These are phyloP conservation scores for Heliconius congener DNA, from an alignment of 1,140 invertebrate genomes.

Conservation along the genomic window DNA sequence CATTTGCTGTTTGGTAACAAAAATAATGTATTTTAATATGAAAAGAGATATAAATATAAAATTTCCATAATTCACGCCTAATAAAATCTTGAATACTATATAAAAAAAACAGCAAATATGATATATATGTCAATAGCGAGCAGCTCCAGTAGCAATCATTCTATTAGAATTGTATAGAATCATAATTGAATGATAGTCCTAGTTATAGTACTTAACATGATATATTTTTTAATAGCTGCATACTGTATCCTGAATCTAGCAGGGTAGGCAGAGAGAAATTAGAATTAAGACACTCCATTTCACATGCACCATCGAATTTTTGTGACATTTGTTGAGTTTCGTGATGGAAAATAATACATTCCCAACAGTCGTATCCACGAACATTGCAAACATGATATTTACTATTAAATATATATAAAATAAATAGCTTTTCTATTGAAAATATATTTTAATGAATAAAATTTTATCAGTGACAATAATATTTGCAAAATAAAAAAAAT, in stretches of 20 bases:
- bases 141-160: slow-evolving; percentile 9
- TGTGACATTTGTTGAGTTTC: too few species aligned
- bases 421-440: too few species aligned
- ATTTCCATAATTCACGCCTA: neutral
- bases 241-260: too few species aligned
- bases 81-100: neutral
- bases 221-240: neutral
- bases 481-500: neutral
- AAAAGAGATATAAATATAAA: neutral
- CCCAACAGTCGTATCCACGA: too few species aligned
- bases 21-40: neutral
- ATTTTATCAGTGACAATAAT: too few species aligned
- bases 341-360: too few species aligned
- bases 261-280: too few species aligned
- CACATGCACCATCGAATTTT: too few species aligned
- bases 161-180: neutral
- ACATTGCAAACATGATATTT: too few species aligned
- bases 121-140: neutral
- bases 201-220: neutral
- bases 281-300: too few species aligned
- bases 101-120: neutral
- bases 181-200: neutral
- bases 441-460: too few species aligned
- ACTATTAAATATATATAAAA: too few species aligned
- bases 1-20: neutral